These are phyloP conservation scores for Psilopsiagon aurifrons DNA, from an alignment of 2,113 vertebrate species.

Conservation along the genomic window DNA sequence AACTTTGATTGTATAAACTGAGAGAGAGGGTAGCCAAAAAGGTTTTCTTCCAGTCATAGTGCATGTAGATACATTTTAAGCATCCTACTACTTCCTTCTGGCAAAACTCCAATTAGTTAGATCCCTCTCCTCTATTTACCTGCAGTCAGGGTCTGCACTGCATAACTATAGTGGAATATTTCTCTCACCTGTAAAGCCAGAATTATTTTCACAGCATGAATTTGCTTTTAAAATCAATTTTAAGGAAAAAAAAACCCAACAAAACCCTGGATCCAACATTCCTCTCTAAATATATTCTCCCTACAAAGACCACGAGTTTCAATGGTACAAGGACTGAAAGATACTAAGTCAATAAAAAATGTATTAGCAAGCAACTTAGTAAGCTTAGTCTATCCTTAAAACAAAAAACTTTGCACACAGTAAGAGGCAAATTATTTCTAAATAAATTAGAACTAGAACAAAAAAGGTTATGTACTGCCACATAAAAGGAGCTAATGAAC, in stretches of 20 bases:
- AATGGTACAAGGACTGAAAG: neutral
- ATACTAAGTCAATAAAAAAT: neutral
- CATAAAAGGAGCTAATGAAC: slow-evolving; percentile 43
- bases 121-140: neutral
- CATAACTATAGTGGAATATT: neutral
- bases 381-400: neutral
- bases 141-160: neutral
- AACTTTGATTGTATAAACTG: neutral
- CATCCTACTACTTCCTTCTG: neutral
- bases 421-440: slow-evolving; percentile 45
- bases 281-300: neutral
- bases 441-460: slow-evolving; percentile 55
- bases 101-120: neutral
- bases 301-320: neutral
- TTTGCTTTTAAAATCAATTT: neutral
- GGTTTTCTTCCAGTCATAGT: neutral
- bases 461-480: slow-evolving; percentile 51
- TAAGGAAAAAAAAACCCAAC: neutral
- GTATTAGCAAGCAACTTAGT: neutral
- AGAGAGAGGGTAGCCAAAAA: neutral
- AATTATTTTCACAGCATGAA: neutral
- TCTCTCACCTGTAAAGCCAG: neutral
- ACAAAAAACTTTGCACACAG: neutral
- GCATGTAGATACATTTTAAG: neutral
- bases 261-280: neutral